Conservation (phyloP, 2,113 vertebrate genomes). For the Peromyscus leucopus region DNA sequence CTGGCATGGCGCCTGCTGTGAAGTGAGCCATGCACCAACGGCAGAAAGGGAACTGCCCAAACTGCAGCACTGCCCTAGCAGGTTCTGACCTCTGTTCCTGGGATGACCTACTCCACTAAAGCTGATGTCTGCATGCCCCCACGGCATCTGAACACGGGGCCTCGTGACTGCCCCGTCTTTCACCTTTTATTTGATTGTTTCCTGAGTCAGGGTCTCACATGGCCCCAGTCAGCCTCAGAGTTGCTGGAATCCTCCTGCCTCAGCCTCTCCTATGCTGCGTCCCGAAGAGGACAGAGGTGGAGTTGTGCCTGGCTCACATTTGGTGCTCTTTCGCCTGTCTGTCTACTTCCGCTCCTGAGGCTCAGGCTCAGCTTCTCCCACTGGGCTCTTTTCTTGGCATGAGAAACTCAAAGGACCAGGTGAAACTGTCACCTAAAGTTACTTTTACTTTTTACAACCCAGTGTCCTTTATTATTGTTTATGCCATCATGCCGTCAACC, state of each 20-base stretch:
- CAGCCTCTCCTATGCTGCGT: not conserved
- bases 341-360: not conserved
- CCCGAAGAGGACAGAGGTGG: not conserved
- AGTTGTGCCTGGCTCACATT: not conserved
- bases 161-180: not conserved
- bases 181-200: not conserved
- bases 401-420: not conserved
- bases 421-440: not conserved
- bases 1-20: not conserved
- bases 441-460: not conserved
- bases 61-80: not conserved
- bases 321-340: not conserved
- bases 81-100: not conserved
- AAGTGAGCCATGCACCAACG: not conserved
- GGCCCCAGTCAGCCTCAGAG: not conserved
- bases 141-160: not conserved
- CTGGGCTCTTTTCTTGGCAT: not conserved
- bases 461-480: not conserved
- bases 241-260: not conserved
- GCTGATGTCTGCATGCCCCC: not conserved
- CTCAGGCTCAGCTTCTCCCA: not conserved
- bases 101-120: not conserved
- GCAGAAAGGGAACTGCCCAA: no score
- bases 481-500: no score
- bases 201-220: no score